Base-by-base conservation (phyloP, 2,113 vertebrate genomes). In the Oreotrochilus melanogaster region DNA sequence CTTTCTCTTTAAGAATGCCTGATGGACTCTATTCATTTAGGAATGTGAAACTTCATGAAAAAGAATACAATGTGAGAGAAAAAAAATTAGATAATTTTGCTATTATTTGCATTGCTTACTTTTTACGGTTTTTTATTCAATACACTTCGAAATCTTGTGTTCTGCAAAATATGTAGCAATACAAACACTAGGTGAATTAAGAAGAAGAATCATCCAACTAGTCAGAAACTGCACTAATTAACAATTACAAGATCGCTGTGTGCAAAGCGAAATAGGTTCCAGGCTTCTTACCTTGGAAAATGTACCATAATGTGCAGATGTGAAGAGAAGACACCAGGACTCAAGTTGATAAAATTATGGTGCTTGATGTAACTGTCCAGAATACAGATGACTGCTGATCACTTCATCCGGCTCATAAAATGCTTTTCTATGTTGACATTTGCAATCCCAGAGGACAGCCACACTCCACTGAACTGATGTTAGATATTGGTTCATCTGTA, bases 401-500 rank as follows among this genome's bases (percentile, higher is more conserved):
- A 37, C 33, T 89, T 88, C 48, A 50, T 90, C 48, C 28, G 78
- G 17, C 70, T 78, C 35, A 57, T 50, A 79, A 88, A 95, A 69
- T 51, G 47, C 50, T 91, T 91, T 79, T n/a, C 22, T 78, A 0
- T 73, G 58, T 91, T 96, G 93, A 91, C 74, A 80, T 89, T 93
- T 88, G 61, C 37, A 94, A 6, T 43, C 75, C 69, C 0, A 0
- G 78, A 95, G 86, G 76, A 89, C 24, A 95, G 62, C 39, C 62
- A 93, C 62, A 67, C 58, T 96, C 56, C 88, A 93, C 22, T 89
- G 88, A 95, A 18, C 82, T 89, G 91, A 92, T 95, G 50, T 67
- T 73, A 88, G 91, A 85, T 89, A 90, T 90, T 93, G 92, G 89
- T 83, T 95, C 78, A 89, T 69, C 82, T 93, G 62, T 93, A 91